A percentile compares a stretch with the other conserved stretches of the same genome.
Conservation (phyloP, 2,888 invertebrate genomes). For the Macroteleia sp. region DNA sequence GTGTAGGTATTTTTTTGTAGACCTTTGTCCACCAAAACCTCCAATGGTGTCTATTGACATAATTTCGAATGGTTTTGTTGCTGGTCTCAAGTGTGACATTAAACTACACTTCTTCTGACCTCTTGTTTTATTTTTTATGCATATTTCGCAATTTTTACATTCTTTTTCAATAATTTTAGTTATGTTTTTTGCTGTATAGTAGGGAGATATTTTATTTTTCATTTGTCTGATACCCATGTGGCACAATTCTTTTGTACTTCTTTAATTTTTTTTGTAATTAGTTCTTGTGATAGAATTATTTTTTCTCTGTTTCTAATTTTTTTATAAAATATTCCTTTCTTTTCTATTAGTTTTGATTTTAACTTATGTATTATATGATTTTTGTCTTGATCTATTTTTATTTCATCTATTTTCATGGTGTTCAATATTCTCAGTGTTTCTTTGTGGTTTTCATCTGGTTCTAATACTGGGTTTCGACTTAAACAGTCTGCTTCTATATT, state of each 20-base stretch:
- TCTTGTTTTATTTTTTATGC: conserved; percentile 64
- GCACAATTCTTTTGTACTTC: not conserved
- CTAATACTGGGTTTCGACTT: conserved; percentile 2
- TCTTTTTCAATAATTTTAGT: conserved; percentile 3
- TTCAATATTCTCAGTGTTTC: not conserved
- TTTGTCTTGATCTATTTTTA: not conserved
- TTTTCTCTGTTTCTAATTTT: conserved; percentile 52
- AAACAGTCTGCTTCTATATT: conserved; percentile 3
- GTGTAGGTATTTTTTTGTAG: too few relatives aligned
- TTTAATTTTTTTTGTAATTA: conserved; percentile 4
- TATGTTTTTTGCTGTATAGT: conserved; percentile 17
- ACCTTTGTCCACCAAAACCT: conserved; percentile 30
- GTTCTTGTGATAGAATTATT: conserved; percentile 56
- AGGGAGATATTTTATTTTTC: not conserved
- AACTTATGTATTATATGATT: conserved; percentile 21
- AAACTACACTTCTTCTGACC: conserved; percentile 54
- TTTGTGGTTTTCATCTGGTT: not conserved
- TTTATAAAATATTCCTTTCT: conserved; percentile 52
- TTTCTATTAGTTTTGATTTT: conserved; percentile 19
- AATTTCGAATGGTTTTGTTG: conserved; percentile 57
- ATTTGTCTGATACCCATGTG: conserved; percentile 13
- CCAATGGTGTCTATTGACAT: conserved; percentile 67
- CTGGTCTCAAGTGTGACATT: conserved; percentile 64
- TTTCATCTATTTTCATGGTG: not conserved
- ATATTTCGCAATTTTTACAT: conserved; percentile 46